Percentiles rank a stretch among this genome's conserved stretches.
phyloP scores from a whole-genome alignment of 2,113 vertebrate genomes.

The Varanus salvator region DNA sequence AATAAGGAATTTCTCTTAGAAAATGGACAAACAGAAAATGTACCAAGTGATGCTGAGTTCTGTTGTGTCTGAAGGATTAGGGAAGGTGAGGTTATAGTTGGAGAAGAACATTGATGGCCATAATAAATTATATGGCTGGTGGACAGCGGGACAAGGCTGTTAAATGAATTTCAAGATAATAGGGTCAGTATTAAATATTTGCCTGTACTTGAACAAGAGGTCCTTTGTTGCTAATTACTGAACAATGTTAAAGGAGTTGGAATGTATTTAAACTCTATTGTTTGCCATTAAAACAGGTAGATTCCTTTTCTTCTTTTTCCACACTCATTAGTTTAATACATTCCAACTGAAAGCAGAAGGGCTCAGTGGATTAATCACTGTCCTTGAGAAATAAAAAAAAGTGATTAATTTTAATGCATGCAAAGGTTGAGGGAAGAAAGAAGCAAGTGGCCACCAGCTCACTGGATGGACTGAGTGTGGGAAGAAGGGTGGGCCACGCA shows the following conservation, averaged over 20 bases:
- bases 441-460: background rate
- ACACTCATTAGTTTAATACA: conserved; percentile 58
- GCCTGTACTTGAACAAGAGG: conserved; percentile 60
- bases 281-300: conserved; percentile 63
- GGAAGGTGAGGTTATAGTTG: background rate
- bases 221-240: conserved; percentile 67
- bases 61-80: background rate
- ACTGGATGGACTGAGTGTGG: conserved; percentile 6
- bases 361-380: conserved; percentile 59
- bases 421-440: conserved; percentile 17
- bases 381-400: conserved; percentile 63
- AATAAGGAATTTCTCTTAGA: background rate
- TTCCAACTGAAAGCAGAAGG: conserved; percentile 54
- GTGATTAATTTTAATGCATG: conserved; percentile 59
- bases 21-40: rapidly evolving
- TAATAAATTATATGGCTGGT: background rate
- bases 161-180: conserved; percentile 65
- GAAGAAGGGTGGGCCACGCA: background rate
- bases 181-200: conserved; percentile 69
- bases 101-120: background rate
- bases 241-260: conserved; percentile 60
- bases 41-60: conserved; percentile 10
- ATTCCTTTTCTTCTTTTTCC: conserved; percentile 54
- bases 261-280: conserved; percentile 66
- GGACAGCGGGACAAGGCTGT: conserved; percentile 46